Percentiles rank a stretch among this genome's conserved stretches.
Conservation (phyloP, 1,140 invertebrate genomes). For the Lutraria rhynchaena region DNA sequence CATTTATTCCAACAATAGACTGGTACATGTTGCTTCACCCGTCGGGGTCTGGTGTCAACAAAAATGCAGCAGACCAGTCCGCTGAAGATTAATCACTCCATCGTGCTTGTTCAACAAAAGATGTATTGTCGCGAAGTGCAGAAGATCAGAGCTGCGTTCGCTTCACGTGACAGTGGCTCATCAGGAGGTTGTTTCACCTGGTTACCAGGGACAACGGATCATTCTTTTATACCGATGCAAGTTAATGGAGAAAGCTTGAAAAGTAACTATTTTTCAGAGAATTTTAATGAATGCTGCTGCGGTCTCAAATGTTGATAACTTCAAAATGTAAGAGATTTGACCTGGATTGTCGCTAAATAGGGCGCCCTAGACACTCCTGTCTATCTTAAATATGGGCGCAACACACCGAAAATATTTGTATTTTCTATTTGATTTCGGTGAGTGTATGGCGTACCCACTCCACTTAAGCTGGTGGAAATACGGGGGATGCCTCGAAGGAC, state of each 20-base stretch:
- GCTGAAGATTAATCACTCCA: conserved; percentile 26
- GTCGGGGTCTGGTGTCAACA: conserved; percentile 35
- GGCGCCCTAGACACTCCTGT: no score
- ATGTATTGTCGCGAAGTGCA: conserved; percentile 50
- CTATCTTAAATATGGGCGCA: no score
- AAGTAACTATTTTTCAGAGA: conserved; percentile 22
- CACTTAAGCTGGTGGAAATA: no score
- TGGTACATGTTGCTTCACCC: conserved; percentile 9
- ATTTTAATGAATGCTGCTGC: conserved; percentile 21
- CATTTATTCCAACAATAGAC: conserved; percentile 16
- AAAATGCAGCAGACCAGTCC: neutral
- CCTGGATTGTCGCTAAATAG: no score
- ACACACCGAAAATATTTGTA: no score
- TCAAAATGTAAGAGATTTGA: no score
- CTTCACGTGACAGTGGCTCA: conserved; percentile 14
- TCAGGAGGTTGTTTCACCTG: conserved; percentile 5
- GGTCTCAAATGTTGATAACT: no score
- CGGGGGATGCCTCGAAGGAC: no score
- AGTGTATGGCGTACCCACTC: no score
- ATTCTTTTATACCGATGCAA: conserved; percentile 7
- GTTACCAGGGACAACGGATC: neutral
- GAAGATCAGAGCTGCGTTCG: conserved; percentile 37
- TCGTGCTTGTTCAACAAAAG: conserved; percentile 36
- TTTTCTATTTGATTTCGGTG: no score
- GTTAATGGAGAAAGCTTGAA: conserved; percentile 28